A percentile compares a stretch with the other conserved stretches of the same genome.
Conservation (phyloP, 2,113 vertebrate species). For the Coptodon bakossiorum region DNA sequence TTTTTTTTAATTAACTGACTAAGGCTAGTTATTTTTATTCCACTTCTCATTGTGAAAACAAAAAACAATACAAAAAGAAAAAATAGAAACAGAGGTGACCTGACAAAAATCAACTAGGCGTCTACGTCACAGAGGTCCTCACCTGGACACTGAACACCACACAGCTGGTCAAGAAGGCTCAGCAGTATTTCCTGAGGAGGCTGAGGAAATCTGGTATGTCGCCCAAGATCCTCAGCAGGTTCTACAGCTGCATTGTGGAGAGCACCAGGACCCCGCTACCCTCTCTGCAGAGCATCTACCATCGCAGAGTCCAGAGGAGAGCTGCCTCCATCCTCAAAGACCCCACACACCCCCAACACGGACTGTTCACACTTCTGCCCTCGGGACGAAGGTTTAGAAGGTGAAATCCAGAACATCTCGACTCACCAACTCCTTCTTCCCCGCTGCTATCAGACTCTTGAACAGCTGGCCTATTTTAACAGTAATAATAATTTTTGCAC, state of each 20-base stretch:
- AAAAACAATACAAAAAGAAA: background rate
- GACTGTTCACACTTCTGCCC: background rate
- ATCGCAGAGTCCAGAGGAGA: background rate
- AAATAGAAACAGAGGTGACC: background rate
- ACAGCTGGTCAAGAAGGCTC: too few relatives aligned
- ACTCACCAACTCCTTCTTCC: background rate
- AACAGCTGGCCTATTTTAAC: background rate
- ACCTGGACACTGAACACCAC: background rate
- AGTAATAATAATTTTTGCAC: background rate
- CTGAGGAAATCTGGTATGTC: background rate
- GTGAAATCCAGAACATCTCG: background rate
- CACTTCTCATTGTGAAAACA: background rate
- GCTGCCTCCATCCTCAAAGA: background rate
- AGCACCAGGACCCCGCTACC: background rate
- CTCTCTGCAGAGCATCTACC: background rate
- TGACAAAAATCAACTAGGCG: background rate
- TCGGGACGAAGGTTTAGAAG: background rate
- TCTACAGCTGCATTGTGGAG: background rate
- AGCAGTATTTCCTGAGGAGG: background rate
- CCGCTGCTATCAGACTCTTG: background rate
- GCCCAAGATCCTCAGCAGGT: background rate
- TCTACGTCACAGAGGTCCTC: background rate
- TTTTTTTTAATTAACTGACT: fast-evolving
- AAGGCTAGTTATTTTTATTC: background rate
- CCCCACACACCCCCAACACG: background rate